Evolutionary conservation across 2,113 vertebrate species (phyloP), one percentile per base, ranked within the genome.

Genomic region (Erinaceus europaeus): DNA sequence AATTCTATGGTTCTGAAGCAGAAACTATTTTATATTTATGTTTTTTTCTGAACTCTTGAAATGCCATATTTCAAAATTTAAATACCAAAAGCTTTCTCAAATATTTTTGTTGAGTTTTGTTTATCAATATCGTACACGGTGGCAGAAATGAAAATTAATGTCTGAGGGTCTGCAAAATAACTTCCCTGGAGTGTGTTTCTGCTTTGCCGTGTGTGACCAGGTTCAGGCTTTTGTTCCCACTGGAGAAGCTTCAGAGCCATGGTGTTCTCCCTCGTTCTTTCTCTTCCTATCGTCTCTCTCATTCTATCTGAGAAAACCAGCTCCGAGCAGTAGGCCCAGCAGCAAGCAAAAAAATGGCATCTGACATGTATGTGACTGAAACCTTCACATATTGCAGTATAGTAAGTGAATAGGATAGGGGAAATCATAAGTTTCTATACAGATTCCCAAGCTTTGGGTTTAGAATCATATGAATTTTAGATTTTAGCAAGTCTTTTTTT

Each of bases 141-240:
- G 52, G 73, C 34, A 89, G 57, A 82, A 90, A 69, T 92, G 81
- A 92, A 91, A 93, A 85, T 90, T 71, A 81, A 57, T n/a, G n/a
- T n/a, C n/a, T n/a, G n/a, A n/a, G n/a, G n/a, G n/a, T n/a, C n/a
- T n/a, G n/a, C n/a, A n/a, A n/a, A n/a, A n/a, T n/a, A n/a, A n/a
- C n/a, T n/a, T n/a, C n/a, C n/a, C n/a, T n/a, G n/a, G n/a, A n/a
- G n/a, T n/a, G n/a, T n/a, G n/a, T n/a, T n/a, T n/a, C n/a, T n/a
- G n/a, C n/a, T n/a, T n/a, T n/a, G n/a, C n/a, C n/a, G n/a, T n/a
- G n/a, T n/a, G n/a, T n/a, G n/a, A n/a, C n/a, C n/a, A n/a, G n/a
- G n/a, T n/a, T n/a, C n/a, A n/a, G n/a, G n/a, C n/a, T n/a, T n/a
- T n/a, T n/a, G n/a, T n/a, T n/a, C n/a, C n/a, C n/a, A n/a, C n/a